These are phyloP conservation scores for Arion vulgaris DNA, from an alignment of 1,140 invertebrate genomes.

Conservation along the genomic window DNA sequence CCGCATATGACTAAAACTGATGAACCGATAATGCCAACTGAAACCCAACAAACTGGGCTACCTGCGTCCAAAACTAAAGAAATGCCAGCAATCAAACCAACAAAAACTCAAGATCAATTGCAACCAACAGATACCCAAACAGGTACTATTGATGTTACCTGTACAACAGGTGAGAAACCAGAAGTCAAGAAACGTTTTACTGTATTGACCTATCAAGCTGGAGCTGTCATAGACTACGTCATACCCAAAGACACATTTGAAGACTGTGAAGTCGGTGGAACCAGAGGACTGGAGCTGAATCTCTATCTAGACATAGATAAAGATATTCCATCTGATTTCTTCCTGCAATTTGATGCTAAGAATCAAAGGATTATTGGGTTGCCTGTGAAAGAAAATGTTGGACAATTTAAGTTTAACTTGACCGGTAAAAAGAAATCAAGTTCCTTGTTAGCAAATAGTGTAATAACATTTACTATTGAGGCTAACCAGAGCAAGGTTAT, in stretches of 20 bases:
- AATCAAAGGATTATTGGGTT: constrained; percentile 73
- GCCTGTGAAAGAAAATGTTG: constrained; percentile 80
- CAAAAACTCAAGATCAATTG: constrained; percentile 40
- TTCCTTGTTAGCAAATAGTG: constrained; percentile 22
- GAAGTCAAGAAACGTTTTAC: constrained; percentile 45
- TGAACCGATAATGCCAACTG: constrained; percentile 7
- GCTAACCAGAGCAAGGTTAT: constrained; percentile 23
- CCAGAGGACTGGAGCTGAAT: constrained; percentile 81
- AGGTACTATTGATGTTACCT: constrained; percentile 19
- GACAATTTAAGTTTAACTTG: constrained; percentile 50
- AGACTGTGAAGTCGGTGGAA: constrained; percentile 87
- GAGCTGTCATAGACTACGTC: constrained; percentile 82
- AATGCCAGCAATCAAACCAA: constrained; percentile 47
- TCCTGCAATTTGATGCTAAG: constrained; percentile 50
- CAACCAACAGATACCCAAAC: constrained; percentile 44
- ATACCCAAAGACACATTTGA: constrained; percentile 90
- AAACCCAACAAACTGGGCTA: neutral
- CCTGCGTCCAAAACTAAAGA: neutral
- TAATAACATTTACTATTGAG: constrained; percentile 50
- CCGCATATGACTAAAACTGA: constrained; percentile 45
- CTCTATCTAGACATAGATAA: constrained; percentile 79
- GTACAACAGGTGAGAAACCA: constrained; percentile 27
- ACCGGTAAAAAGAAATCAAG: constrained; percentile 42
- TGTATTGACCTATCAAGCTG: constrained; percentile 77
- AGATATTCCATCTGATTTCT: constrained; percentile 45